Evolutionary conservation across 2,888 invertebrate species (phyloP), one percentile per base, ranked within the genome.

Genomic region (Aleiodes testaceus): DNA sequence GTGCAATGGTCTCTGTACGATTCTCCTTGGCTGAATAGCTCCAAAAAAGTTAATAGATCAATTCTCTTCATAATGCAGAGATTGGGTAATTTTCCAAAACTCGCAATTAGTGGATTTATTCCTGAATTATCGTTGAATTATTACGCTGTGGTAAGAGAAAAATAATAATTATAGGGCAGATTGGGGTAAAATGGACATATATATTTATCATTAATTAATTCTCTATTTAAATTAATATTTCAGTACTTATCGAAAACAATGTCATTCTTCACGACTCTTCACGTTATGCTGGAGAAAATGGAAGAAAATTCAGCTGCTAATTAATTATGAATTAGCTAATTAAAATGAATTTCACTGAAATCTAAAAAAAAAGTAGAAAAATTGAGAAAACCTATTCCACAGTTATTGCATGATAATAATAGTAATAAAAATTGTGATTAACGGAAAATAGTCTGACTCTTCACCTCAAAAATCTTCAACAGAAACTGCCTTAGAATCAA

Each of bases 231-330:
- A 26, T 5, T 26, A 26, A 26, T 26, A 2, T 59, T 59, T 42
- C 18, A 59, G 59, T 59, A 59, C 18, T 36, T 59, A 36, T 59
- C 59, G 0, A 59, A 59, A 42, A 59, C 59, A 3, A 59, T 59
- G 59, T 59, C 59, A 11, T 59, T 59, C 59, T 59, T 59, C 59
- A 59, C 59, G 16, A 59, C 59, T 6, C 59, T 59, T 36, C 59
- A 12, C 18, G 12, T 59, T 2, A 59, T 59, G 59, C 36, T 59
- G 12, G 36, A 59, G 11, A 59, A 36, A 42, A 59, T 59, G 36
- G 59, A 59, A 16, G 59, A 26, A 49, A 49, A 11, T 16, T 49
- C 16, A n/a, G 11, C 6, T n/a, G 6, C 49, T 9, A 49, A 49
- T 49, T 49, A 12, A 49, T 26, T 26, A 5, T 26, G 3, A 5